These are phyloP conservation scores for Tipula vernalis DNA, from an alignment of 2,888 invertebrate species.

Conservation along the genomic window DNA sequence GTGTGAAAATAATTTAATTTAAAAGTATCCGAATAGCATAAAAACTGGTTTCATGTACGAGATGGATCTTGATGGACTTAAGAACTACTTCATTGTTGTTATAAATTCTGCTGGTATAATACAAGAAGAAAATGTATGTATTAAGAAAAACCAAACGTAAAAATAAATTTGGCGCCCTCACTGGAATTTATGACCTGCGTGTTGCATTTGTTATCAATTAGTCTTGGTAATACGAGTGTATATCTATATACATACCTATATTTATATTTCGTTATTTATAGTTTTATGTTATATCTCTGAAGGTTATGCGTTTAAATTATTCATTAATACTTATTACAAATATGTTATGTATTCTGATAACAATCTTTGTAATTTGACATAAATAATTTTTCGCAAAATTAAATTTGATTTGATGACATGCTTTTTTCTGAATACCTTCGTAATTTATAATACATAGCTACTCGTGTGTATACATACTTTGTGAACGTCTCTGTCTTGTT, in stretches of 20 bases:
- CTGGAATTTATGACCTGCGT: neutral
- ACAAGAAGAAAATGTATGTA: neutral
- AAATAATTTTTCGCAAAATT: neutral
- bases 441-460: no score
- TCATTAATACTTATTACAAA: neutral
- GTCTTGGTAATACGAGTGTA: neutral
- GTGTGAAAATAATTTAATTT: neutral
- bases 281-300: neutral
- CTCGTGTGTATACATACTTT: neutral
- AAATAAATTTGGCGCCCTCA: neutral
- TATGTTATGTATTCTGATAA: neutral
- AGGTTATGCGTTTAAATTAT: neutral
- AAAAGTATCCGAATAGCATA: neutral
- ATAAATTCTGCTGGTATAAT: neutral
- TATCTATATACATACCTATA: neutral
- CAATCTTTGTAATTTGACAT: neutral
- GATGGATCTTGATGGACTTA: neutral
- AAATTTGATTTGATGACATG: neutral
- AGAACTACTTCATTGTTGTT: neutral
- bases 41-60: neutral
- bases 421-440: neutral
- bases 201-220: constrained; percentile 4
- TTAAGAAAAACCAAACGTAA: no score
- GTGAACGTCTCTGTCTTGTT: neutral
- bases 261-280: neutral